These are phyloP conservation scores for Dynastes maya DNA, from an alignment of 2,888 invertebrate species.

Conservation along the genomic window DNA sequence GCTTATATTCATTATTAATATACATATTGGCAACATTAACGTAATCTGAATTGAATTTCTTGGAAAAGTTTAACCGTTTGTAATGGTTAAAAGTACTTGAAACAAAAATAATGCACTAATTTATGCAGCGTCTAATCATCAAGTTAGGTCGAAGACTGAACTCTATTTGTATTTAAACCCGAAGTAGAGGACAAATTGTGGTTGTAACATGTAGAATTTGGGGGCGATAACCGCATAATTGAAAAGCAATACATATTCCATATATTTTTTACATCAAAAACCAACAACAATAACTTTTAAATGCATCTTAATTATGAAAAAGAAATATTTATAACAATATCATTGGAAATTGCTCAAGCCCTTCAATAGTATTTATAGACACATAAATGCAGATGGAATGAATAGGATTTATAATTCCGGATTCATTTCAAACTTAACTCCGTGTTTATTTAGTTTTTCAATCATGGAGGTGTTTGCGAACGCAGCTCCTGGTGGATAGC, in stretches of 20 bases:
- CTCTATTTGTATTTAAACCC: too few species aligned
- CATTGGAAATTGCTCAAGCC: not conserved
- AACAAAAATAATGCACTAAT: too few species aligned
- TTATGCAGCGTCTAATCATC: too few species aligned
- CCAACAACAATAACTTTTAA: not conserved
- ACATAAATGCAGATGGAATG: not conserved
- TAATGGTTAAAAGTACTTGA: too few species aligned
- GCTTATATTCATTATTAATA: too few species aligned
- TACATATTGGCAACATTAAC: too few species aligned
- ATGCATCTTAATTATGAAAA: not conserved
- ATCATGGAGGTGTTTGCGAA: conserved; percentile 87
- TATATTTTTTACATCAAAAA: not conserved
- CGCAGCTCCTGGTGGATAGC: conserved; percentile 88
- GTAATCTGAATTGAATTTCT: too few species aligned
- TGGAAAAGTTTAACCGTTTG: too few species aligned
- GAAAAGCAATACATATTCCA: conserved; percentile 7
- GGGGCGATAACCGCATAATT: not conserved
- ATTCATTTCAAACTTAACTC: conserved; percentile 79
- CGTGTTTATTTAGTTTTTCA: conserved; percentile 81
- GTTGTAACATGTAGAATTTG: not conserved
- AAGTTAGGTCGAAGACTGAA: too few species aligned
- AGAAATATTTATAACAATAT: not conserved
- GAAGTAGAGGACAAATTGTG: too few species aligned
- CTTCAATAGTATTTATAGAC: not conserved
- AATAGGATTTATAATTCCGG: conserved; percentile 44